Evolutionary conservation across 2,888 invertebrate genomes (phyloP).

Genomic region (Troilus luridus): DNA sequence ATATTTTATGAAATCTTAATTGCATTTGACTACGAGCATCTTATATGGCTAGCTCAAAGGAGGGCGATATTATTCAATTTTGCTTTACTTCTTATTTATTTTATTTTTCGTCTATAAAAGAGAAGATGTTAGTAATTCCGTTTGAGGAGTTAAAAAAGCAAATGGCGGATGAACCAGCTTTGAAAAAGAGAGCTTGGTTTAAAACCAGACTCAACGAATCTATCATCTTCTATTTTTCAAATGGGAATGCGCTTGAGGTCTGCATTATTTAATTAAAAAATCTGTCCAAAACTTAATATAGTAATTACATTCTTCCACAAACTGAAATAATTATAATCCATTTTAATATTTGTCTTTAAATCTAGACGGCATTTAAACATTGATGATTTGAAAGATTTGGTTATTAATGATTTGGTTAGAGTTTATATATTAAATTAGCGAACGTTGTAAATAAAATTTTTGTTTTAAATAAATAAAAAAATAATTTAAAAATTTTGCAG

Average conservation of each 20-base stretch:
- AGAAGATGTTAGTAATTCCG: background rate
- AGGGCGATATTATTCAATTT: background rate
- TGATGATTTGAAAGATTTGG: no score
- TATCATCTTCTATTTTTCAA: background rate
- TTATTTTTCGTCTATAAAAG: background rate
- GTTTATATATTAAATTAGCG: no score
- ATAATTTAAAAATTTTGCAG: no score
- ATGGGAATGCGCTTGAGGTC: background rate
- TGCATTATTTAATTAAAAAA: no score
- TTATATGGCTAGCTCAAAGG: background rate
- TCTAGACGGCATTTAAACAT: no score
- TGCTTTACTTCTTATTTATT: background rate
- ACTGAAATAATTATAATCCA: no score
- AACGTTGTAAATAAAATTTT: no score
- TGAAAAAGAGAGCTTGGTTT: background rate
- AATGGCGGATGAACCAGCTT: background rate
- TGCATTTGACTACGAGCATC: background rate
- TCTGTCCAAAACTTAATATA: no score
- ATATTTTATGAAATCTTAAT: background rate
- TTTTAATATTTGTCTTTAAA: no score
- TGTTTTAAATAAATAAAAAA: no score
- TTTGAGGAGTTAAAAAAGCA: background rate
- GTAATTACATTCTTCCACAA: no score
- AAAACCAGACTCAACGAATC: background rate
- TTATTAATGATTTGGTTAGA: no score